A percentile compares a stretch with the other conserved stretches of the same genome.
Conservation (phyloP, 2,888 invertebrate species). For the Liodrosophila aerea region DNA sequence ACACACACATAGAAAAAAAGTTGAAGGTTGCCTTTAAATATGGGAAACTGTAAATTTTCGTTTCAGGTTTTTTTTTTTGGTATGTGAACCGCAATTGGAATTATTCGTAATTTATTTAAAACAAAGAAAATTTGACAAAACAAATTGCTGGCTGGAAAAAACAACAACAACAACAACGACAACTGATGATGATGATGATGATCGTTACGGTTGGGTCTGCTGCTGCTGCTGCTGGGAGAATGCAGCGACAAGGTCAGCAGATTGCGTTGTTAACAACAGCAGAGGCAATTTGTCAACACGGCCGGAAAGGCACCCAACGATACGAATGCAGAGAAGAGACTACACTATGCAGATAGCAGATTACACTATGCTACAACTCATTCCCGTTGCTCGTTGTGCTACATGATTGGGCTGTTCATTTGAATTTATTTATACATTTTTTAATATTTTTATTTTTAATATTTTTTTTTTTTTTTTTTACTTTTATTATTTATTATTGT, state of each 20-base stretch:
- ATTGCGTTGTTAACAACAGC: slow-evolving; percentile 39
- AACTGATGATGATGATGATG: not conserved
- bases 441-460: too few relatives aligned
- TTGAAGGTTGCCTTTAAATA: slow-evolving; percentile 60
- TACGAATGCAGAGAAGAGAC: too few relatives aligned
- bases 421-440: too few relatives aligned
- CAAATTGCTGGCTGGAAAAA: slow-evolving; percentile 60
- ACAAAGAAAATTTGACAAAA: slow-evolving; percentile 68
- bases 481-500: too few relatives aligned
- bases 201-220: slow-evolving; percentile 22
- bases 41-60: slow-evolving; percentile 60
- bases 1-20: not conserved
- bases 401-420: too few relatives aligned
- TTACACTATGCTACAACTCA: too few relatives aligned
- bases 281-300: slow-evolving; percentile 63
- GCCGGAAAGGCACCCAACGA: too few relatives aligned
- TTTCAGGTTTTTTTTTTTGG: slow-evolving; percentile 2
- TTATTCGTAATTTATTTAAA: slow-evolving; percentile 64
- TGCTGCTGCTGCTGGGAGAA: slow-evolving; percentile 31
- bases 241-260: slow-evolving; percentile 60
- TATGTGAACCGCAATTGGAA: slow-evolving; percentile 28
- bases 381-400: too few relatives aligned
- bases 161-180: too few relatives aligned
- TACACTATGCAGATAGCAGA: too few relatives aligned
- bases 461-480: too few relatives aligned